Base-by-base conservation (phyloP, 2,113 vertebrate genomes). In the Brachyhypopomus gauderio region DNA sequence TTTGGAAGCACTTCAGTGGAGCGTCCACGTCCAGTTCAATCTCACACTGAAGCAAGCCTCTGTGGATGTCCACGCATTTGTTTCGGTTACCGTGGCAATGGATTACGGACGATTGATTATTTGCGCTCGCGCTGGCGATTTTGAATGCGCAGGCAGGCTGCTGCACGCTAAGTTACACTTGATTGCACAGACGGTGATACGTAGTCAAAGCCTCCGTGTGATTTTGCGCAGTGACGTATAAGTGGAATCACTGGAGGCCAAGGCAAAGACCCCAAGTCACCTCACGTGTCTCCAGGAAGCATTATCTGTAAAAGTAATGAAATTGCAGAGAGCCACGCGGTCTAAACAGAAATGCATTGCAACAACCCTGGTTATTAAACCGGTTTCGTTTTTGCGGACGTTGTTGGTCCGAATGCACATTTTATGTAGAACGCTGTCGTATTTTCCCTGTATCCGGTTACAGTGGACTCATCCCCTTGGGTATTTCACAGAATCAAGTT, bases 41-140 rank as follows among this genome's bases (percentile, higher is more conserved):
- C 66, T 71, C 16, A 59, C 66, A 79, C 70, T 9, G 41, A n/a
- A 12, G 66, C 34, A 23, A 34, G 70, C 70, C 77, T 34, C 64
- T 79, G 70, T 71, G 77, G 66, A 78, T 52, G 70, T 66, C 70
- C 77, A 41, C n/a, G 41, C 77, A 71, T 70, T 20, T 38, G 19
- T 8, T 77, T 22, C 16, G 34, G 2, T 34, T 45, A 67, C 25
- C 17, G 17, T 69, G 62, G 55, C 75, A 67, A 77, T 67, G 27
- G 17, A 25, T 30, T 23, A 22, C 52, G 38, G 45, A 59, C 17
- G 48, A 59, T 60, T 4, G 38, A 55, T 67, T 66, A 23, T 25
- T 64, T 62, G 52, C 30, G 64, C 64, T 64, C 64, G 22, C 41
- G 14, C 14, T 3, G 27, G 6, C 3, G 60, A 22, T n/a, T 27